Evolutionary conservation across 2,113 vertebrate species (phyloP), one percentile per base, ranked within the genome.

Genomic region (Arvicanthis niloticus): DNA sequence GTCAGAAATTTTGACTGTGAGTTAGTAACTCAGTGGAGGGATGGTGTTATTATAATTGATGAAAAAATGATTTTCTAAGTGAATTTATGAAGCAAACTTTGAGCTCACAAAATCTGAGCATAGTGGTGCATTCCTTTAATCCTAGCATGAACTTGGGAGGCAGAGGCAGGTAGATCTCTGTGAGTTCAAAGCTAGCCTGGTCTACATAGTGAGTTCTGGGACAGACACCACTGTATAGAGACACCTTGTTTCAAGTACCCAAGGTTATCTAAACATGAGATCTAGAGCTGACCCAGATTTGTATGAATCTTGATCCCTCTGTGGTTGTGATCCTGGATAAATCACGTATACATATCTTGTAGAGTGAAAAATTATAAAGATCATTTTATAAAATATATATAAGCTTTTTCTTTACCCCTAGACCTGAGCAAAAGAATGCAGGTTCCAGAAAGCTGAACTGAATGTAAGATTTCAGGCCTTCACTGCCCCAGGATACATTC

Each of bases 31-130:
- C 26, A 67, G 62, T 67, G 10, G 26, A 65, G 26, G 3, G 22
- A 1, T 91, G n/a, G 45, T 22, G 88, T 51, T 95, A 88, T 90
- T 82, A 76, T 12, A 60, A 80, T 21, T 40, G 51, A 60, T 48
- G 2, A 65, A 80, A 92, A 86, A 11, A 67, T 9, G 16, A 72
- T 95, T 86, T 91, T 42, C 76, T 97, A 73, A 91, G 21, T 77
- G 72, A 94, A 80, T 88, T 75, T 48, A 81, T 76, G 56, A 22
- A 88, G 56, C 70, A 68, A 56, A 93, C 16, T 77, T 45, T 88
- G n/a, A 51, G 34, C 5, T 13, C 84, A 68, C 84, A 87, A 45
- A 85, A 86, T 84, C 56, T 62, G n/a, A 26, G n/a, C 24, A 29
- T 16, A 62, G 22, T 17, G 13, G 24, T 19, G 15, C 24, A 62